Evolutionary conservation across 2,797 vertebrate genomes (phyloP).

Genomic region (Acipenser transmontanus): DNA sequence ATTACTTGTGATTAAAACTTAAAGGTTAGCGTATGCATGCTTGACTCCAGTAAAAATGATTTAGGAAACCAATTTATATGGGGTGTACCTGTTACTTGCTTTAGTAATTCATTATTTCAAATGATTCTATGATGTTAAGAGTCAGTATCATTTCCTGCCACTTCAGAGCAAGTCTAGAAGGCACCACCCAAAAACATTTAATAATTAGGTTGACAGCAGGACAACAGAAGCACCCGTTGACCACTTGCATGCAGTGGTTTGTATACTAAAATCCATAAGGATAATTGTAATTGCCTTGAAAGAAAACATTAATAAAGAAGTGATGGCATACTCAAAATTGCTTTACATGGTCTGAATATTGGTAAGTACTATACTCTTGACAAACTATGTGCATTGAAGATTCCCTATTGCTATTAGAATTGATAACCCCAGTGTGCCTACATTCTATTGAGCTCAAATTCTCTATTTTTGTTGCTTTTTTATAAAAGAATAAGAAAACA

Average conservation of each 20-base stretch:
- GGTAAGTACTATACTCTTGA: slow-evolving; percentile 11
- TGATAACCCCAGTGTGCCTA: not conserved
- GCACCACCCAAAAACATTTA: too few species aligned
- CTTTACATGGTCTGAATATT: not conserved
- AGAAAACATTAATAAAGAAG: slow-evolving; percentile 1
- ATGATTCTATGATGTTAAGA: not conserved
- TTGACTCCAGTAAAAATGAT: not conserved
- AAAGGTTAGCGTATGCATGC: not conserved
- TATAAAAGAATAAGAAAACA: too few species aligned
- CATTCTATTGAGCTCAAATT: too few species aligned
- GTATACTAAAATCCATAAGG: too few species aligned
- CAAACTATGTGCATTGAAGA: slow-evolving; percentile 1
- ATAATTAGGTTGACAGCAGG: too few species aligned
- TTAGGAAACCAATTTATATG: not conserved
- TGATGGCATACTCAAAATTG: not conserved
- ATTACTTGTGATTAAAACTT: not conserved
- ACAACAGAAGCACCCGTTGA: too few species aligned
- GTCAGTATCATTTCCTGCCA: not conserved
- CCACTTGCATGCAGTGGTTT: too few species aligned
- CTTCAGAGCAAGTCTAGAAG: not conserved
- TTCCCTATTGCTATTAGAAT: slow-evolving; percentile 6
- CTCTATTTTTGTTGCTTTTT: too few species aligned
- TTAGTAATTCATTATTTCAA: not conserved
- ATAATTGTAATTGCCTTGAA: not conserved
- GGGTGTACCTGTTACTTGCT: not conserved